These are phyloP conservation scores for Nibea albiflora DNA, from an alignment of 2,113 vertebrate genomes.

Conservation along the genomic window DNA sequence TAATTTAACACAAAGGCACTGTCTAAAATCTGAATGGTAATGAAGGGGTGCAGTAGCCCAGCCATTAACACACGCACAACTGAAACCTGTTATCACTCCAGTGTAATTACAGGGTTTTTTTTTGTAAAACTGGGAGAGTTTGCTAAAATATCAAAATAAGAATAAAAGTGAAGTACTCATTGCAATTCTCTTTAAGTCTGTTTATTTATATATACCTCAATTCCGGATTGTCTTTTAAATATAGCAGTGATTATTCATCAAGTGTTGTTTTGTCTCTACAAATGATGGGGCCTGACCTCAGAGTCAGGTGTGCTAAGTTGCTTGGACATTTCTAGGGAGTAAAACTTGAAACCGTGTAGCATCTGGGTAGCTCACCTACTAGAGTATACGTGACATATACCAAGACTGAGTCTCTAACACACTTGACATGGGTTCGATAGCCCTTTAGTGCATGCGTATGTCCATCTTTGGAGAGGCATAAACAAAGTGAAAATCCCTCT, in stretches of 20 bases:
- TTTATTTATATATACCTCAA: too few relatives aligned
- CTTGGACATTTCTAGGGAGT: not conserved
- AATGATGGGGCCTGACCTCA: not conserved
- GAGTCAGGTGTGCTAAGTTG: not conserved
- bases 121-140: not conserved
- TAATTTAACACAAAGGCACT: constrained; percentile 7
- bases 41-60: not conserved
- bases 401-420: too few relatives aligned
- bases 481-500: not conserved
- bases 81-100: not conserved
- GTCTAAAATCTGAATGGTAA: not conserved
- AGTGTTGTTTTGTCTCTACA: not conserved
- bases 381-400: too few relatives aligned
- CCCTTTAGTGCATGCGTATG: too few relatives aligned
- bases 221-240: not conserved
- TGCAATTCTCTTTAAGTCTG: not conserved
- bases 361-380: too few relatives aligned
- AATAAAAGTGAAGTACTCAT: not conserved
- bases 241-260: not conserved
- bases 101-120: not conserved
- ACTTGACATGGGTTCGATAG: too few relatives aligned
- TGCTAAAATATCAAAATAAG: not conserved
- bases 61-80: not conserved
- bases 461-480: too few relatives aligned
- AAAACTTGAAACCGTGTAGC: not conserved